phyloP scores from a whole-genome alignment of 1,140 invertebrate genomes.

The Tetramorium alpestre region DNA sequence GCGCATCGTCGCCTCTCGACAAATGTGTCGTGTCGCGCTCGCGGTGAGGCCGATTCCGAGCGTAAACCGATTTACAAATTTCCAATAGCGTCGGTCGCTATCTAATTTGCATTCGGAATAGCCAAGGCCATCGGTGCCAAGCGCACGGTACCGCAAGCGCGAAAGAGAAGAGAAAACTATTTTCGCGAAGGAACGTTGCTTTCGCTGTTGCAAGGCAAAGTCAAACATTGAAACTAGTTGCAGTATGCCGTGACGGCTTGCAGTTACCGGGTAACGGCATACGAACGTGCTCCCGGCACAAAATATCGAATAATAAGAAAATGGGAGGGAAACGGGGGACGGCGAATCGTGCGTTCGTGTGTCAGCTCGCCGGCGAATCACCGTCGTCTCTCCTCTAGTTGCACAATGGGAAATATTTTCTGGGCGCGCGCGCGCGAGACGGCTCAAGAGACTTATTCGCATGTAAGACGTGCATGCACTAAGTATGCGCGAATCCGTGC shows the following conservation, averaged over 20 bases:
- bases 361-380: slow-evolving; percentile 62
- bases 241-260: slow-evolving; percentile 73
- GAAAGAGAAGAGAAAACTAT: slow-evolving; percentile 57
- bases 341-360: slow-evolving; percentile 48
- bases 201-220: slow-evolving; percentile 63
- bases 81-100: background rate
- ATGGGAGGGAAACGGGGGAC: slow-evolving; percentile 17
- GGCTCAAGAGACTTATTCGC: background rate
- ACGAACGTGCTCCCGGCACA: slow-evolving; percentile 80
- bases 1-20: background rate
- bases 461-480: background rate
- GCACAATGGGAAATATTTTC: slow-evolving; percentile 72
- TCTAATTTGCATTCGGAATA: slow-evolving; percentile 50
- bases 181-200: slow-evolving; percentile 57
- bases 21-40: background rate
- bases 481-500: slow-evolving; percentile 36
- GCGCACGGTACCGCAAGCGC: background rate
- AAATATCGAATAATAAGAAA: slow-evolving; percentile 81
- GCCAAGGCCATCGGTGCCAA: slow-evolving; percentile 29
- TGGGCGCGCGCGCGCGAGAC: background rate
- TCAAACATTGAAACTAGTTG: slow-evolving; percentile 67
- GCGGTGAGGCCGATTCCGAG: background rate
- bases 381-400: slow-evolving; percentile 71
- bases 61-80: slow-evolving; percentile 21
- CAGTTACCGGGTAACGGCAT: slow-evolving; percentile 70